Conservation (phyloP, 1,140 invertebrate genomes). For the Thalassaphorura encarpata region DNA sequence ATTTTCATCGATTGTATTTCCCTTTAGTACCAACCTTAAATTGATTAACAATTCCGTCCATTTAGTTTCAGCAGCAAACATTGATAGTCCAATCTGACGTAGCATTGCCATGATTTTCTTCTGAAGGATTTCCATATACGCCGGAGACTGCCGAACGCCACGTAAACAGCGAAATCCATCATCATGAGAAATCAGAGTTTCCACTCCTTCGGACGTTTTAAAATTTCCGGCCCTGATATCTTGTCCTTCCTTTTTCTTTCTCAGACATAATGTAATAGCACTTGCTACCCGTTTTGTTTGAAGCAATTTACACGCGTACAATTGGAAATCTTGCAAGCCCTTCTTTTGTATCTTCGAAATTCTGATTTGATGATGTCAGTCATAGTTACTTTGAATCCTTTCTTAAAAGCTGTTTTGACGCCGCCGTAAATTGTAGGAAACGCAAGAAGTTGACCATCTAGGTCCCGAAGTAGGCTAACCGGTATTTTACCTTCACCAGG, state of each 20-base stretch:
- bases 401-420: background rate
- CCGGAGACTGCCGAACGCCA: background rate
- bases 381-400: background rate
- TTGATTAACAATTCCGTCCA: background rate
- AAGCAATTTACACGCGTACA: background rate
- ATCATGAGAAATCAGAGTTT: background rate
- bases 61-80: background rate
- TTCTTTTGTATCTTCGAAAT: background rate
- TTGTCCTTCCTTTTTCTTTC: background rate
- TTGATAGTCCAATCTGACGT: background rate
- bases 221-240: background rate
- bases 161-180: background rate
- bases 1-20: too few relatives aligned
- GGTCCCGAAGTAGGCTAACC: background rate
- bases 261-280: background rate
- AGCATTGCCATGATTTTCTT: background rate
- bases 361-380: slow-evolving; percentile 1
- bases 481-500: slow-evolving; percentile 2
- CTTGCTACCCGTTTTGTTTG: background rate
- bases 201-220: background rate
- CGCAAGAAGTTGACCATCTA: background rate
- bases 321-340: background rate
- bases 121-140: background rate
- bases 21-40: too few relatives aligned
- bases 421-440: slow-evolving; percentile 6